Conservation (phyloP, 1,140 invertebrate species). For the Conus ventricosus region DNA sequence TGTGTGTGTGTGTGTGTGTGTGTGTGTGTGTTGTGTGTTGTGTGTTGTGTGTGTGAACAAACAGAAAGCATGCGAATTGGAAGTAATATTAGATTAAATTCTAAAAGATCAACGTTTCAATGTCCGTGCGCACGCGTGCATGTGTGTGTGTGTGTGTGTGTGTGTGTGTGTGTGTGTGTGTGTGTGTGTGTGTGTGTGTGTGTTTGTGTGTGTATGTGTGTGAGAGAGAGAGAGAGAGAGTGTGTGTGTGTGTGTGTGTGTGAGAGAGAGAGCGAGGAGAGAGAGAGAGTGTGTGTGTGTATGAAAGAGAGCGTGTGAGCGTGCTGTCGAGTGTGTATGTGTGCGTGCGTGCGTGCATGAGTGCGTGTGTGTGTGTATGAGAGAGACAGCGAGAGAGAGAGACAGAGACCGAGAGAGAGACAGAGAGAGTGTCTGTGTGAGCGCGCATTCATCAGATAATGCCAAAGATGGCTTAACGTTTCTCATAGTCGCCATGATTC, state of each 20-base stretch:
- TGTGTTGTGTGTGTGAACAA: too few relatives aligned
- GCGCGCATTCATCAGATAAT: too few relatives aligned
- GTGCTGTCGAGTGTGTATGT: neutral
- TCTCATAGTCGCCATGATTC: too few relatives aligned
- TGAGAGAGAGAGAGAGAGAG: neutral
- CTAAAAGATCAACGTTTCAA: too few relatives aligned
- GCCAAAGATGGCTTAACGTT: too few relatives aligned
- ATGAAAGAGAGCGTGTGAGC: neutral
- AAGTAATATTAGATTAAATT: too few relatives aligned
- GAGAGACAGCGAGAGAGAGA: too few relatives aligned
- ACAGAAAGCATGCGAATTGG: too few relatives aligned
- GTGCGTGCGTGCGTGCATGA: neutral
- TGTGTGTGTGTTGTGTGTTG: too few relatives aligned
- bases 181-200: neutral
- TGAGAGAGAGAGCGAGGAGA: neutral
- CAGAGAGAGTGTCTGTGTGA: too few relatives aligned
- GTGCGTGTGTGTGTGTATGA: neutral
- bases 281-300: neutral
- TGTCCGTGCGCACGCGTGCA: neutral
- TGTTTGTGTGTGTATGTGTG: neutral
- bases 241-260: neutral
- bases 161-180: neutral
- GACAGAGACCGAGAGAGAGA: too few relatives aligned
- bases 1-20: too few relatives aligned
- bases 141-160: slow-evolving; percentile 10